Evolutionary conservation across 2,888 invertebrate species (phyloP), one percentile per base, ranked within the genome.

Genomic region (Heteropelma amictum): DNA sequence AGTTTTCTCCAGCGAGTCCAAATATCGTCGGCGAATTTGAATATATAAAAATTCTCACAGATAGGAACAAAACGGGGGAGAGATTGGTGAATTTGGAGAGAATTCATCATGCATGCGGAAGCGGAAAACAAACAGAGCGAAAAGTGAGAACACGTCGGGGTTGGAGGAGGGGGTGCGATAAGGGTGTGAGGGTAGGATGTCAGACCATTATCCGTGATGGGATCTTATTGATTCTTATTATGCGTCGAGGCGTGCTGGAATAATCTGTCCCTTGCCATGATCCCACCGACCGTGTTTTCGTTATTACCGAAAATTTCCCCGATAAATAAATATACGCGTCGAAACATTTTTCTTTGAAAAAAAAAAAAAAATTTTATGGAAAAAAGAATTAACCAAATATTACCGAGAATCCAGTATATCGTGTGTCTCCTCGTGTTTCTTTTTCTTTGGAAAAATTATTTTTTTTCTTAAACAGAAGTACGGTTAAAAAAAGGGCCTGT

Each of bases 181-280:
- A n/a, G 14, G 51, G 40, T 68, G 67, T 72, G 78, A 33, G 60
- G 61, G 74, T 54, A 71, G 73, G 77, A 81, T 79, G 81, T 78
- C 80, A 72, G 74, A 78, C 81, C 80, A 85, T 84, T 85, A 84
- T 84, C 70, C 78, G 61, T 78, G 77, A 73, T 77, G 76, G 72
- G 78, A 80, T 82, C 79, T 82, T 82, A 85, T 86, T 85, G 85
- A 84, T 85, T 84, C 84, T 84, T 84, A 85, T 83, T 86, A 86
- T 86, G 86, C 85, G 82, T 76, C 77, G 74, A 80, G 79, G 83
- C 82, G 83, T 82, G 68, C 80, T 77, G 72, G 84, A 82, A 85
- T 85, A 84, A 86, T 86, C 79, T 80, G 78, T 84, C 83, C 83
- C 82, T 77, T 72, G 68, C 72, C 71, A 26, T 54, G 54, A 51